Conservation (phyloP, 2,113 vertebrate species). For the Deroptyus accipitrinus region DNA sequence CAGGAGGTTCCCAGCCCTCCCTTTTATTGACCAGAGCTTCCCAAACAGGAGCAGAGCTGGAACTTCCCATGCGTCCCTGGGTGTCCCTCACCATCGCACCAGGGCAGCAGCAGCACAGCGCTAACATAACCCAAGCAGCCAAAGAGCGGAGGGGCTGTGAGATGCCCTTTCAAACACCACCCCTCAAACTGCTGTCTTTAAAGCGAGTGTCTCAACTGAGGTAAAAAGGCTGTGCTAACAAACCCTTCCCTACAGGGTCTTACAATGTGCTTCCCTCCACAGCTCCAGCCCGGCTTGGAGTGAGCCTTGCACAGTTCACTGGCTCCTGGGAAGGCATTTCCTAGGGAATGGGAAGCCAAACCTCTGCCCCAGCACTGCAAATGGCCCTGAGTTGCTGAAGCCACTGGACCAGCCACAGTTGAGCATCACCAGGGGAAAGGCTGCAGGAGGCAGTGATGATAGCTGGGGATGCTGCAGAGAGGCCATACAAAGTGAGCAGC, state of each 20-base stretch:
- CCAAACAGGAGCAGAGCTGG: fast-evolving
- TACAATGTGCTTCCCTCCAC: background rate
- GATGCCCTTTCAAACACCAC: background rate
- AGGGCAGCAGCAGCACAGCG: fast-evolving
- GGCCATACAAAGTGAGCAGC: no score
- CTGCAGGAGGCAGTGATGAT: fast-evolving
- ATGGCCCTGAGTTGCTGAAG: no score
- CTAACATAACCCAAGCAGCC: background rate
- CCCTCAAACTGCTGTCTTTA: background rate
- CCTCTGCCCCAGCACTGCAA: background rate
- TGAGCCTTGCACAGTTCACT: background rate
- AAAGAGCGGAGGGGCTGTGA: background rate
- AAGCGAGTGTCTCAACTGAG: fast-evolving
- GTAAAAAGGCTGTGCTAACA: background rate
- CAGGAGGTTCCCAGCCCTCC: background rate
- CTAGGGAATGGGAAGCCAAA: background rate
- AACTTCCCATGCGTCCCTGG: background rate
- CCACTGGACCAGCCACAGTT: background rate
- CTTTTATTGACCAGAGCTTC: background rate
- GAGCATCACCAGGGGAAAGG: background rate
- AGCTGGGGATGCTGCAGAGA: background rate
- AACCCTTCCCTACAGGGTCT: background rate
- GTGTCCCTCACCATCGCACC: background rate
- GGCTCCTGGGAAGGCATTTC: background rate
- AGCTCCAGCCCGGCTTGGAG: background rate